A percentile compares a stretch with the other conserved stretches of the same genome.
Evolutionary conservation across 2,797 vertebrate species (phyloP).

Genomic region (Cebuella pygmaea): DNA sequence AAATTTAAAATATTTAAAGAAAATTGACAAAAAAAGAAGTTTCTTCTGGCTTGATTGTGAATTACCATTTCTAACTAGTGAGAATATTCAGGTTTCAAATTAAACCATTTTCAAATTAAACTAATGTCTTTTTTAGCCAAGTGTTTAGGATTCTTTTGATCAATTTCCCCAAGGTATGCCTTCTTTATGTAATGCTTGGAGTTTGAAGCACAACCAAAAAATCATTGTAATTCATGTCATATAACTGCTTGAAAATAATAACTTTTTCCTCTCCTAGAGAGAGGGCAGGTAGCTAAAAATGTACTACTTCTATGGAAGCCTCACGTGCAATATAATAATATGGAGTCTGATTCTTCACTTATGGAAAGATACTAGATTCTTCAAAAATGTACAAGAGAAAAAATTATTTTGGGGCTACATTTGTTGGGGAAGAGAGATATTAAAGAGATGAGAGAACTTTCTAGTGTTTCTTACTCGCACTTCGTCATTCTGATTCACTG

Average conservation of each 20-base stretch:
- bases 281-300: neutral
- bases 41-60: neutral
- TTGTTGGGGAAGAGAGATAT: neutral
- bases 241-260: constrained; percentile 7
- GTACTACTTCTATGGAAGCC: constrained; percentile 2
- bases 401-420: neutral
- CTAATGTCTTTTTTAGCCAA: neutral
- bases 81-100: neutral
- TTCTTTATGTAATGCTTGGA: neutral
- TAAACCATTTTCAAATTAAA: neutral
- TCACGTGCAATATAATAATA: constrained; percentile 57
- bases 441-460: neutral
- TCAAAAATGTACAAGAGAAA: neutral
- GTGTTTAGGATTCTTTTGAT: neutral
- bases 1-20: neutral
- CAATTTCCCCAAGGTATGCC: neutral
- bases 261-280: neutral
- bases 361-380: constrained; percentile 8
- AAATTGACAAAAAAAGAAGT: neutral
- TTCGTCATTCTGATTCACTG: neutral
- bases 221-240: constrained; percentile 42
- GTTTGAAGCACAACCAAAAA: constrained; percentile 21
- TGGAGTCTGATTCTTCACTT: neutral
- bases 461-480: neutral
- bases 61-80: neutral